Evolutionary conservation across 2,888 invertebrate species (phyloP).

Genomic region (Noctua fimbriata): DNA sequence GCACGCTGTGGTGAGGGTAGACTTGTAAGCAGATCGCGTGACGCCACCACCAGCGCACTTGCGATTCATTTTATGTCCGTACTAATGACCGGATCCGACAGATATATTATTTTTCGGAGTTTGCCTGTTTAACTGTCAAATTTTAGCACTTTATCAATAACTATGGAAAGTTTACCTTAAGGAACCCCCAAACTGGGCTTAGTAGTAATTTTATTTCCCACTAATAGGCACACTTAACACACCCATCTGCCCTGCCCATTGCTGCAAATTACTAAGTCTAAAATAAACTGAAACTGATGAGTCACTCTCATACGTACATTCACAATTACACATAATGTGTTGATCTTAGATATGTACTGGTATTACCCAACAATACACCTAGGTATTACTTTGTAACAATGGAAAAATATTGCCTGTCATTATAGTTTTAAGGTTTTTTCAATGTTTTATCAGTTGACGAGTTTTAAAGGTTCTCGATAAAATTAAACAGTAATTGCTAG

Average conservation of each 20-base stretch:
- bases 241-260: neutral
- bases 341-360: neutral
- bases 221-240: neutral
- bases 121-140: too few relatives aligned
- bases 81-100: too few relatives aligned
- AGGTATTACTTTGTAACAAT: conserved; percentile 12
- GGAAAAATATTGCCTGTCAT: neutral
- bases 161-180: too few relatives aligned
- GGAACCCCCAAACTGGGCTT: neutral
- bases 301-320: conserved; percentile 1
- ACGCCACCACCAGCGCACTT: too few relatives aligned
- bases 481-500: neutral
- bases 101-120: neutral
- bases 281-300: neutral
- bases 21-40: too few relatives aligned
- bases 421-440: conserved; percentile 14
- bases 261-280: neutral
- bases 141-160: neutral
- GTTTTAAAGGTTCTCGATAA: neutral
- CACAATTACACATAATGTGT: conserved; percentile 7
- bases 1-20: too few relatives aligned
- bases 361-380: conserved; percentile 10
- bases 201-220: neutral
- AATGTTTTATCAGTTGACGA: neutral
- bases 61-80: too few relatives aligned